Evolutionary conservation across 2,797 vertebrate genomes (phyloP), one percentile per base, ranked within the genome.

Genomic region (Okamejei kenojei): DNA sequence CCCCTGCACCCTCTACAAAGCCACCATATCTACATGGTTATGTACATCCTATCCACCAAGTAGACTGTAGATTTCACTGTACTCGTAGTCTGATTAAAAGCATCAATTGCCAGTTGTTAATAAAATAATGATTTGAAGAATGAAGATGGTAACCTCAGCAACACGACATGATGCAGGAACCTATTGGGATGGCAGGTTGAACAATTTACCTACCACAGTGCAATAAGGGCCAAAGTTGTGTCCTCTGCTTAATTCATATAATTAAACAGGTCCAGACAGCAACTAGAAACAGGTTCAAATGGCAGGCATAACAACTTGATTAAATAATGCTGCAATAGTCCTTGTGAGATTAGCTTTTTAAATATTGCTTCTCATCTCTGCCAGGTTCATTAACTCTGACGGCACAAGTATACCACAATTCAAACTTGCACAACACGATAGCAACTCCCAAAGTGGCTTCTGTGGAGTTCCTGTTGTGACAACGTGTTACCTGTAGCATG

Each of bases 341-440:
- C 26, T 84, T 84, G 54, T 84, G 54, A 61, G 61, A 84, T 84
- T 61, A 61, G 23, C 81, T 84, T 61, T 29, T 61, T 54, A 84
- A 84, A 61, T 84, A 84, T 82, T 45, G 58, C 21, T 82, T 38
- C 15, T 32, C 82, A 88, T 88, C 84, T 88, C 68, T 32, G n/a
- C 61, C n/a, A 88, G 61, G 61, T 88, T 88, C 35, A 68, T 88
- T 68, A 88, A 68, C 84, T 68, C 84, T 88, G n/a, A n/a, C n/a
- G 8, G 35, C 65, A 88, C 15, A 35, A 88, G 65, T 21, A 6
- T 29, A 21, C 15, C 19, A 88, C 1, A 68, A 68, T 19, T 88
- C 61, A 88, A 88, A 68, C n/a, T 68, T 23, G 15, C 17, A 68
- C n/a, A 68, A 88, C n/a, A 35, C 23, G 2, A 68, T 63, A 88